Evolutionary conservation across 2,888 invertebrate species (phyloP), one percentile per base, ranked within the genome.

Genomic region (Sympetrum striolatum): DNA sequence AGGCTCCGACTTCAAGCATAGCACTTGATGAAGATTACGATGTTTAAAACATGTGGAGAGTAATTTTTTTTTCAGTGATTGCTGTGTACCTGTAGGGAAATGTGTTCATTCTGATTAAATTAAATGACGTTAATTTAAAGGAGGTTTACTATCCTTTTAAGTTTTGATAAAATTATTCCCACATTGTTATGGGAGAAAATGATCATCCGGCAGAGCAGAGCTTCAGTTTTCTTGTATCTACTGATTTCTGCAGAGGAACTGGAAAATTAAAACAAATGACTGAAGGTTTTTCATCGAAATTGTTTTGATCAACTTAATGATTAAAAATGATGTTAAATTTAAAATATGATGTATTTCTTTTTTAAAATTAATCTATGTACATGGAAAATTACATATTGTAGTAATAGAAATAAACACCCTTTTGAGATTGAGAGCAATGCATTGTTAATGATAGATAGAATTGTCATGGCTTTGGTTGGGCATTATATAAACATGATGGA

Each of bases 21-120:
- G 90, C 79, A 92, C 94, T 94, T 91, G 94, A 94, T 92, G 94
- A 94, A 92, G 94, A 94, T 92, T 94, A 94, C 92, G 94, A 94
- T 93, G 94, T 94, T 91, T 94, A 92, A 92, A 90, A 91, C 35
- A 15, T 86, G 81, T 58, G n/a, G 82, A 86, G 73, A n/a, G n/a
- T 58, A 60, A 82, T 35, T 15, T 48, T 82, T 31, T 31, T 64
- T 86, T 86, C 86, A 86, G 86, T 86, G 86, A 86, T 86, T 31
- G 53, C 64, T 14, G n/a, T 86, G 60, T 86, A 86, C 86, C 86
- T 86, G 86, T 86, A 64, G 86, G 60, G 58, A 58, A 58, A 58
- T 82, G 82, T 82, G 82, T 58, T 82, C 80, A 81, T 53, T 82
- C 53, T 82, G 82, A 35, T 82, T 58, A 82, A 82, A 82, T 82